phyloP scores from a whole-genome alignment of 2,888 invertebrate genomes.

The Aspidiotus destructor region DNA sequence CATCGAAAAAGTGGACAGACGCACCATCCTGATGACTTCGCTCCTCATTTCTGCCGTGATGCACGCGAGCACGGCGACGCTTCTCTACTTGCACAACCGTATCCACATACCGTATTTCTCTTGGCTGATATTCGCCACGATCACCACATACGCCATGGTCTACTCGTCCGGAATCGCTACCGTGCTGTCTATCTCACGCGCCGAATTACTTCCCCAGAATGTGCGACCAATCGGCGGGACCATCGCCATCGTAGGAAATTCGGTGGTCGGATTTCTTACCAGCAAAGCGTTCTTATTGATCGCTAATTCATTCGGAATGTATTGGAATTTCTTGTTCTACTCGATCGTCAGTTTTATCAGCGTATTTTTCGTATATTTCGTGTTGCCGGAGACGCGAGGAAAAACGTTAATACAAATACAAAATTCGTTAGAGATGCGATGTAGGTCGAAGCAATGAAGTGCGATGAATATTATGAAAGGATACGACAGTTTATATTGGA shows the following conservation, averaged over 20 bases:
- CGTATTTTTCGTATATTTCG: slow-evolving; percentile 15
- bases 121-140: slow-evolving; percentile 14
- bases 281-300: slow-evolving; percentile 15
- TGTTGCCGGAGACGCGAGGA: slow-evolving; percentile 26
- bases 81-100: background rate
- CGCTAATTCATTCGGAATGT: slow-evolving; percentile 19
- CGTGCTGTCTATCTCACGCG: background rate
- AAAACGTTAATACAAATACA: slow-evolving; percentile 29
- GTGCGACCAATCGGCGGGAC: slow-evolving; percentile 11
- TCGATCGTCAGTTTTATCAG: background rate
- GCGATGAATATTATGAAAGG: no score
- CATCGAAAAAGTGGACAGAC: background rate
- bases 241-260: slow-evolving; percentile 7
- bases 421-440: background rate
- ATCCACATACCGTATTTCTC: background rate
- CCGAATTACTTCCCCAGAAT: slow-evolving; percentile 14
- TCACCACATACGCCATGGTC: background rate
- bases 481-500: no score
- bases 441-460: background rate
- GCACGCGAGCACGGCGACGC: background rate
- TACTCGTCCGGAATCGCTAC: slow-evolving; percentile 3
- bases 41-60: background rate
- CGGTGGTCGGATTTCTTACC: slow-evolving; percentile 5
- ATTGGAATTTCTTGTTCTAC: slow-evolving; percentile 23
- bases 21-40: background rate